A percentile compares a stretch with the other conserved stretches of the same genome.
phyloP scores from a whole-genome alignment of 2,888 invertebrate species.

The Cheilosia urbana region DNA sequence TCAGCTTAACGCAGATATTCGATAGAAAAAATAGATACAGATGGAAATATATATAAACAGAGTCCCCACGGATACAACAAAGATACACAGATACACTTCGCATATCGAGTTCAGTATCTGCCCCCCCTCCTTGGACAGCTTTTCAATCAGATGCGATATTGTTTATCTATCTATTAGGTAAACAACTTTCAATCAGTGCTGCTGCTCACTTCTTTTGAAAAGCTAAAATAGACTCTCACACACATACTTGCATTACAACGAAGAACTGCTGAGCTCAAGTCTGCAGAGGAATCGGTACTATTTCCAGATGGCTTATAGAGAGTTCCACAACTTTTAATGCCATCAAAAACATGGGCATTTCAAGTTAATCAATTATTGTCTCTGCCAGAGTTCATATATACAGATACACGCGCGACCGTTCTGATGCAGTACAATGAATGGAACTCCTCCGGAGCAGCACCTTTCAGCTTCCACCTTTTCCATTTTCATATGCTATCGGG shows the following conservation, averaged over 20 bases:
- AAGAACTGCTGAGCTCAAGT: conserved; percentile 41
- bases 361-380: conserved; percentile 68
- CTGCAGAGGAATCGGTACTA: conserved; percentile 54
- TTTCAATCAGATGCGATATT: conserved; percentile 69
- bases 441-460: conserved; percentile 4
- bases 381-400: conserved; percentile 30
- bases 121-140: background rate
- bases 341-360: conserved; percentile 71
- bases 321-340: conserved; percentile 41
- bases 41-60: conserved; percentile 49
- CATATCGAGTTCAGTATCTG: conserved; percentile 3
- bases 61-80: conserved; percentile 4
- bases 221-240: conserved; percentile 11
- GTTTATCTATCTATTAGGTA: conserved; percentile 73
- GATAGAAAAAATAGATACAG: conserved; percentile 15
- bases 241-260: conserved; percentile 12
- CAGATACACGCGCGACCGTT: conserved; percentile 6
- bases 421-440: conserved; percentile 1
- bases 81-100: conserved; percentile 38
- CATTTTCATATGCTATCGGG: conserved; percentile 5
- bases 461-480: background rate
- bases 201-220: conserved; percentile 39
- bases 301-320: conserved; percentile 55
- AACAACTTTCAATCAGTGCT: conserved; percentile 70
- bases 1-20: conserved; percentile 28